phyloP scores from a whole-genome alignment of 1,140 invertebrate species.

The Mylabris phalerata region DNA sequence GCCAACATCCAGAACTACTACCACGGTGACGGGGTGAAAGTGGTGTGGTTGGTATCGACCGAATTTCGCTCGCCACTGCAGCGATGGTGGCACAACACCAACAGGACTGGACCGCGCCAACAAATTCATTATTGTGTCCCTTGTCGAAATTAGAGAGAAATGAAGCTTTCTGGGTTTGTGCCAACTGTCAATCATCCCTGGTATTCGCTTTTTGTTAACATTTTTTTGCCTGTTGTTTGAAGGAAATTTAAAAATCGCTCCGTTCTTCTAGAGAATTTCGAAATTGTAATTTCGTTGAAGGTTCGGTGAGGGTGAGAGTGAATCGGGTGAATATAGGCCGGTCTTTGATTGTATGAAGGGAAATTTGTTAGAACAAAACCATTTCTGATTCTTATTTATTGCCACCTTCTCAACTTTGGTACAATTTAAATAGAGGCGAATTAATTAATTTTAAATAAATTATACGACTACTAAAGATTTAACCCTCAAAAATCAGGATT shows the following conservation, averaged over 20 bases:
- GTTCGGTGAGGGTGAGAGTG: not conserved
- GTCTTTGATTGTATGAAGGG: too few relatives aligned
- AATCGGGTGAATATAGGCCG: not conserved
- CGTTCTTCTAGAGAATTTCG: not conserved
- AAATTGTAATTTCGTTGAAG: not conserved
- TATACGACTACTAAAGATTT: too few relatives aligned
- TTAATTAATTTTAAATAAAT: too few relatives aligned
- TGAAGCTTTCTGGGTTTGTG: slow-evolving; percentile 29
- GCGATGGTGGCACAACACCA: slow-evolving; percentile 32
- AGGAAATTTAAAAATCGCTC: not conserved
- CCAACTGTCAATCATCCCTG: not conserved
- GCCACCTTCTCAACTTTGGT: too few relatives aligned
- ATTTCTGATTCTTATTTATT: too few relatives aligned
- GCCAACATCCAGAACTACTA: too few relatives aligned
- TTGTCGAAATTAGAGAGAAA: slow-evolving; percentile 22
- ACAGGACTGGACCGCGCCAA: slow-evolving; percentile 35
- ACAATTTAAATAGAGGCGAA: too few relatives aligned
- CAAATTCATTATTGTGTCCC: slow-evolving; percentile 40
- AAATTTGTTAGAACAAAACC: too few relatives aligned
- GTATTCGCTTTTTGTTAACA: not conserved
- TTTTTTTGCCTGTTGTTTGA: not conserved
- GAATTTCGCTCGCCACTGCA: not conserved
- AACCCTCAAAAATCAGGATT: not conserved
- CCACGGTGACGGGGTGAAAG: too few relatives aligned
- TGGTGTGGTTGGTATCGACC: too few relatives aligned